Evolutionary conservation across 2,113 vertebrate species (phyloP).

Genomic region (Clarias gariepinus): DNA sequence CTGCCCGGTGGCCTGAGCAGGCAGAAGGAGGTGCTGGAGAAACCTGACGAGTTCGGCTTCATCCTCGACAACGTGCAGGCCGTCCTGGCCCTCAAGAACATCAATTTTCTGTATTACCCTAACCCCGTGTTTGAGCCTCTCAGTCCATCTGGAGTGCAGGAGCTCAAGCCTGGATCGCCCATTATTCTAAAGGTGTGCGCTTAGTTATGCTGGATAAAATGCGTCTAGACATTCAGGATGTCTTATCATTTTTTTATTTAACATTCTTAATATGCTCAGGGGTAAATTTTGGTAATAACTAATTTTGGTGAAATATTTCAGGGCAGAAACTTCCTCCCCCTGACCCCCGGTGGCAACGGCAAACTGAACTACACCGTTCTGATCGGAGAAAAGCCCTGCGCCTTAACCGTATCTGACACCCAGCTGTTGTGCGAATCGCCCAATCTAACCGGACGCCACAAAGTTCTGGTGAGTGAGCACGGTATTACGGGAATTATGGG

Average conservation of each 20-base stretch:
- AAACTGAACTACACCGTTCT: constrained; percentile 95
- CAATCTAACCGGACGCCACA: constrained; percentile 92
- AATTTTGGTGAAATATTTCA: too few relatives aligned
- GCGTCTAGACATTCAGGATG: not conserved
- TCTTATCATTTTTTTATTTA: not conserved
- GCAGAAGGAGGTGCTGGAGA: constrained; percentile 81
- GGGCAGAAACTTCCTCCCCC: constrained; percentile 94
- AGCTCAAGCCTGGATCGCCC: constrained; percentile 94
- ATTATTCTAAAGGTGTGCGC: constrained; percentile 91
- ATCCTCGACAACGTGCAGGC: constrained; percentile 91
- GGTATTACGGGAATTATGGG: not conserved
- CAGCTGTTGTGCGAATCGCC: constrained; percentile 96
- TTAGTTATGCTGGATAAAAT: not conserved
- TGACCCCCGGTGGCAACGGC: constrained; percentile 86
- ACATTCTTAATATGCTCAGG: not conserved
- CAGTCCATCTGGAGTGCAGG: constrained; percentile 85
- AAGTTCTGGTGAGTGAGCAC: constrained; percentile 86
- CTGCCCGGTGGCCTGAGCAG: constrained; percentile 78
- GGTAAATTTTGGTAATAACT: not conserved
- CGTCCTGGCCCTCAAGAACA: constrained; percentile 89
- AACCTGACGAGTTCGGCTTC: constrained; percentile 94
- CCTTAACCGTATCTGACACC: constrained; percentile 91
- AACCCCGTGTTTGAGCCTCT: constrained; percentile 93
- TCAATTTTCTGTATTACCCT: constrained; percentile 93
- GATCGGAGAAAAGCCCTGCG: constrained; percentile 91